Conservation (phyloP, 2,888 invertebrate species). For the Dryadula phaetusa region DNA sequence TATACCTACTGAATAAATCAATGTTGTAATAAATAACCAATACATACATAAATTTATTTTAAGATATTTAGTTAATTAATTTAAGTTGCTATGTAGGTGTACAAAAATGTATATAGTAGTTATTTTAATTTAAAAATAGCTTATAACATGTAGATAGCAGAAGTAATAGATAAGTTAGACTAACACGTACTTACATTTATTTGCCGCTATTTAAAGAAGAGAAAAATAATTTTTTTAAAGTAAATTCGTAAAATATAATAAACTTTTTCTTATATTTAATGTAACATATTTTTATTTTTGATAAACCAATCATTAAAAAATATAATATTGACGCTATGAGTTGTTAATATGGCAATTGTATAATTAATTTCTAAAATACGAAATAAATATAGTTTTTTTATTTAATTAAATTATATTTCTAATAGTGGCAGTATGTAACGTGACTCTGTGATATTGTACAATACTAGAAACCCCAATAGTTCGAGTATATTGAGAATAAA, state of each 20-base stretch:
- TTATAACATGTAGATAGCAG: constrained; percentile 12
- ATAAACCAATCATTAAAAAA: not conserved
- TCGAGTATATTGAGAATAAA: constrained; percentile 28
- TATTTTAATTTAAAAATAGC: constrained; percentile 2
- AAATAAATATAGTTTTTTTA: constrained; percentile 16
- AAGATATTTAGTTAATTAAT: not conserved
- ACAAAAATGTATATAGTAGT: constrained; percentile 16
- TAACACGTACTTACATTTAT: not conserved
- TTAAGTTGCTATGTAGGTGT: constrained; percentile 3
- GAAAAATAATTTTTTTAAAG: not conserved
- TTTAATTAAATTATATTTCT: constrained; percentile 5
- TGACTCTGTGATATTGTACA: constrained; percentile 75
- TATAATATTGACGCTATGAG: not conserved
- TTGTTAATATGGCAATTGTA: not conserved
- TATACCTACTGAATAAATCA: constrained; percentile 22
- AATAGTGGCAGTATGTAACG: constrained; percentile 48
- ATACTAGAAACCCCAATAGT: constrained; percentile 46
- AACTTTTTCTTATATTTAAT: not conserved
- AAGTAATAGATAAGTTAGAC: constrained; percentile 10
- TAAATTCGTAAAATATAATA: too few relatives aligned
- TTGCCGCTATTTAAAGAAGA: not conserved
- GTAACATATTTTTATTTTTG: not conserved
- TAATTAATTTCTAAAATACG: not conserved
- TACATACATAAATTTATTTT: constrained; percentile 9
- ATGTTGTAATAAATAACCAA: not conserved